Evolutionary conservation across 2,797 vertebrate species (phyloP).

Genomic region (Lutjanus argentimaculatus): DNA sequence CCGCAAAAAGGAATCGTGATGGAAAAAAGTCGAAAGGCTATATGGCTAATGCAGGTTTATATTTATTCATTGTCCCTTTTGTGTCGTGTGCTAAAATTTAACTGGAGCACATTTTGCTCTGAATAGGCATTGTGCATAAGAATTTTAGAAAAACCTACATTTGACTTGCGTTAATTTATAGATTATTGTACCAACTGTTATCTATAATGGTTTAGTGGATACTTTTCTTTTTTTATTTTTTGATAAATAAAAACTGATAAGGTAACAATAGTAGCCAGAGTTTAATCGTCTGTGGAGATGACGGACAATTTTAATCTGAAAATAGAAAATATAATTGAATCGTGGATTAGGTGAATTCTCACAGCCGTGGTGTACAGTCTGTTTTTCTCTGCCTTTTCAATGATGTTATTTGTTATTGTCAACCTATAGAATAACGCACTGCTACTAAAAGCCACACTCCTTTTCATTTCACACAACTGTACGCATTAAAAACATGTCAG

Average conservation of each 20-base stretch:
- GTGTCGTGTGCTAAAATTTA: not conserved
- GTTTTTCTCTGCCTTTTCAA: slow-evolving; percentile 23
- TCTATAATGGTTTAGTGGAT: not conserved
- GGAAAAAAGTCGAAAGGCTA: not conserved
- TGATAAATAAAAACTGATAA: slow-evolving; percentile 12
- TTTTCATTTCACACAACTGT: slow-evolving; percentile 42
- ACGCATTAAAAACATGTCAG: slow-evolving; percentile 18
- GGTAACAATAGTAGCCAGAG: not conserved
- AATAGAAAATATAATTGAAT: slow-evolving; percentile 26
- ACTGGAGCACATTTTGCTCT: not conserved
- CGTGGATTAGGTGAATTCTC: slow-evolving; percentile 8
- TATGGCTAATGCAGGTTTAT: not conserved
- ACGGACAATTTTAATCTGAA: slow-evolving; percentile 10
- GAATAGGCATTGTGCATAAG: not conserved
- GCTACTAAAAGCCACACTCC: slow-evolving; percentile 13
- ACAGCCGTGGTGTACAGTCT: not conserved
- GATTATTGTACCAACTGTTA: not conserved
- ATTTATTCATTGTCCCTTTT: not conserved
- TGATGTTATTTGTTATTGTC: slow-evolving; percentile 23
- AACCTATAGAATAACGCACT: slow-evolving; percentile 31
- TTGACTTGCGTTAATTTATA: slow-evolving; percentile 1
- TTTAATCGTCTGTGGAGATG: not conserved
- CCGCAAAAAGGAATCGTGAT: not conserved
- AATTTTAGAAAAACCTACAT: not conserved
- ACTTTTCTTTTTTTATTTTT: not conserved